A percentile compares a stretch with the other conserved stretches of the same genome.
phyloP scores from a whole-genome alignment of 1,140 invertebrate species.

The Frieseomelitta varia region DNA sequence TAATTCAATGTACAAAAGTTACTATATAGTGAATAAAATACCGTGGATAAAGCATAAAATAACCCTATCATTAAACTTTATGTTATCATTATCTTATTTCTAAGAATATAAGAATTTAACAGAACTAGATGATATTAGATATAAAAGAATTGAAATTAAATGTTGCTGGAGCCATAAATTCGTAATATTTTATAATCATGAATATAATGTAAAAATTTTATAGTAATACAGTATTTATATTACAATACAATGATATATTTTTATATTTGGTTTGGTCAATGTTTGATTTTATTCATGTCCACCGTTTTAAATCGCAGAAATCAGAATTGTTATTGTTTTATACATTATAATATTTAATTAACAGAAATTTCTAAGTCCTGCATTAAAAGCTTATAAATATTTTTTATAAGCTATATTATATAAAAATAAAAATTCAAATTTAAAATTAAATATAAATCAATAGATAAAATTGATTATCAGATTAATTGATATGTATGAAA shows the following conservation, averaged over 20 bases:
- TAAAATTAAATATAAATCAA: not conserved
- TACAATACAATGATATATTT: not conserved
- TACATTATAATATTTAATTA: not conserved
- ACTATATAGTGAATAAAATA: too few relatives aligned
- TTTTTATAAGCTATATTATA: too few relatives aligned
- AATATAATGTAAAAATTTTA: not conserved
- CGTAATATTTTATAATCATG: not conserved
- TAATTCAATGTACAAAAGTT: too few relatives aligned
- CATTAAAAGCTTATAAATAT: not conserved
- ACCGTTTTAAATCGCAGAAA: not conserved
- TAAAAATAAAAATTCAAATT: not conserved
- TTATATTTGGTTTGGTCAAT: not conserved
- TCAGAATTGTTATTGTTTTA: not conserved
- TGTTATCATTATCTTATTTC: too few relatives aligned
- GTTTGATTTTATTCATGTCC: not conserved
- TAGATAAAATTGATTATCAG: not conserved
- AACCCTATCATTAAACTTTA: too few relatives aligned
- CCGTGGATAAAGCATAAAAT: too few relatives aligned
- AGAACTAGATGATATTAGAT: not conserved
- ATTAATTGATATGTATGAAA: not conserved
- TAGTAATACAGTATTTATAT: not conserved
- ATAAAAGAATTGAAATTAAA: not conserved
- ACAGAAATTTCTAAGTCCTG: not conserved
- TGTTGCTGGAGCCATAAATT: too few relatives aligned
- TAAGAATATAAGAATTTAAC: not conserved